Base-by-base conservation (phyloP, 92 coral and sea anemone species). In the Epizoanthus illoricatus region DNA sequence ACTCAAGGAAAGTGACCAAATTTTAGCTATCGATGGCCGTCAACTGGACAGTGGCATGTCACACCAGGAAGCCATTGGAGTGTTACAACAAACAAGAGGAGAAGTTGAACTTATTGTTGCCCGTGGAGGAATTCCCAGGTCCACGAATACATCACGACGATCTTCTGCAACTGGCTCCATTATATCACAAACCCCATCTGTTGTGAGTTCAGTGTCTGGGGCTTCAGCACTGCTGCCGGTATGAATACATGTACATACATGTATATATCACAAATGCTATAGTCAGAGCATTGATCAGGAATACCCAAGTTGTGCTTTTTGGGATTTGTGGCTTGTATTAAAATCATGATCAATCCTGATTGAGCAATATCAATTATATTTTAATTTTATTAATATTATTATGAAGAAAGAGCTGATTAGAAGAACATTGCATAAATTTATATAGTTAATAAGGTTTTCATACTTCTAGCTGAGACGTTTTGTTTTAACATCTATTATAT, bases 21-120 rank as follows among this genome's bases (percentile, higher is more conserved):
- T 97, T 57, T 91, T 97, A 49, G 94, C 98, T 59, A 97, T 97
- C 62, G 97, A 97, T 75, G 93, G 95, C 20, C 90, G 92, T 75
- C 90, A 84, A 40, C 92, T 97, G 10, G 98, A 93, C 56, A 93
- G 94, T 85, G 99, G 94, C 10, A 85, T 97, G 74, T 90, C 99
- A 9, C 99, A 97, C 76, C 98, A 97, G 60, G 98, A 91, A 81
- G 99, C 99, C 41, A 97, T 97, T 89, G 97, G 90, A 23, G 92
- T 97, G 42, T 71, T 97, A 69, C 99, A 97, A 86, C 93, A 93
- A 87, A 90, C 98, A 18, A 88, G 81, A 66, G 99, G 99, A 18
- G 90, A 90, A 59, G 97, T 97, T 67, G 98, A 97, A 80, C 94
- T 97, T 8, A 88, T 97, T 69, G 98, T 97, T 10, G 98, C 99